Evolutionary conservation across 2,113 vertebrate genomes (phyloP).

Genomic region (Tringa solitaria): DNA sequence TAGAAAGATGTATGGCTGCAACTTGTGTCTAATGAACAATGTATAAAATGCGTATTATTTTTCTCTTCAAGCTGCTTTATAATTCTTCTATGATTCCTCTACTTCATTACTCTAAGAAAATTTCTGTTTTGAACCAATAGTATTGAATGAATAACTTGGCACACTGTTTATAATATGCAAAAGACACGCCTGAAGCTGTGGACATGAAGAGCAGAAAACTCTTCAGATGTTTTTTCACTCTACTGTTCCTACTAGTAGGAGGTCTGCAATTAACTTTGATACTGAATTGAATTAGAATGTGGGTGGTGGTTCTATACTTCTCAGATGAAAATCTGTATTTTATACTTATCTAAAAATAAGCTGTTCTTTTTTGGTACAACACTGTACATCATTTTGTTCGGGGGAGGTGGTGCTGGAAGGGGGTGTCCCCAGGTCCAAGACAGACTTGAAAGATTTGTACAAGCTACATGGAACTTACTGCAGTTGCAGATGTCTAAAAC

Average conservation of each 20-base stretch:
- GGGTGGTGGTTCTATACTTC: neutral
- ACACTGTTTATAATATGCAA: neutral
- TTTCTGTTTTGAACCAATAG: neutral
- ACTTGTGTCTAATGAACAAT: neutral
- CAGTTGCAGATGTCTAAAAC: neutral
- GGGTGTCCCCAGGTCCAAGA: neutral
- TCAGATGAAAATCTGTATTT: neutral
- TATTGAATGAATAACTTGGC: neutral
- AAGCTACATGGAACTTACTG: neutral
- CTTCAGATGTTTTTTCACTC: neutral
- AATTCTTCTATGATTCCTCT: neutral
- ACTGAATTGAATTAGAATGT: neutral
- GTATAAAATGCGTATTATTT: neutral
- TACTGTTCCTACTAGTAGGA: neutral
- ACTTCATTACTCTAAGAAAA: neutral
- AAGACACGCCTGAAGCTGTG: neutral
- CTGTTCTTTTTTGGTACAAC: neutral
- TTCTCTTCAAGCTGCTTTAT: neutral
- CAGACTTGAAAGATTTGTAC: neutral
- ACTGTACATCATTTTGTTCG: neutral
- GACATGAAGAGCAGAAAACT: neutral
- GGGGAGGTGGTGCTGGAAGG: neutral
- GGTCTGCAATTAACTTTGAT: neutral
- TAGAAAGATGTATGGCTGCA: neutral
- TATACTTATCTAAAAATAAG: neutral